A percentile compares a stretch with the other conserved stretches of the same genome.
Evolutionary conservation across 1,140 invertebrate genomes (phyloP).

Genomic region (Aphaenogaster ashmeadi): DNA sequence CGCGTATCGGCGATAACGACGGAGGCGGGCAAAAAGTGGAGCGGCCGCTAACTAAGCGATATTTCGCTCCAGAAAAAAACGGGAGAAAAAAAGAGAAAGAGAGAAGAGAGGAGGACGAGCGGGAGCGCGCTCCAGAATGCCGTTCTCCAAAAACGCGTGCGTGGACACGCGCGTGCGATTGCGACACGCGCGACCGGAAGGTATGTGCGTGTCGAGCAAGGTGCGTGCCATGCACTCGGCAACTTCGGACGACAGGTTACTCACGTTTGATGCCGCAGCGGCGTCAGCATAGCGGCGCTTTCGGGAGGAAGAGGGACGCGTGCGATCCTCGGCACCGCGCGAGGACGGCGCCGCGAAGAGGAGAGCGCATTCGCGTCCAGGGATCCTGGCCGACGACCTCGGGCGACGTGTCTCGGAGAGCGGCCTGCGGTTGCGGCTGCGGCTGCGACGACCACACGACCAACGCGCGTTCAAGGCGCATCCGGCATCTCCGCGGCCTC

Average conservation of each 20-base stretch:
- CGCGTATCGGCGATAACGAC: not conserved
- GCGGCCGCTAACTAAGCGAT: conserved; percentile 8
- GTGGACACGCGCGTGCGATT: not conserved
- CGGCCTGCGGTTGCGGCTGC: not conserved
- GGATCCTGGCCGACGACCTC: conserved; percentile 27
- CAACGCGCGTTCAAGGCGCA: conserved; percentile 6
- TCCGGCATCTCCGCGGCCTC: conserved; percentile 55
- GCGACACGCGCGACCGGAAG: not conserved
- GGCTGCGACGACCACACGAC: not conserved
- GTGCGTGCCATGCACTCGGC: not conserved
- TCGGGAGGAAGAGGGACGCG: conserved; percentile 68
- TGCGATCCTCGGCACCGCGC: conserved; percentile 63
- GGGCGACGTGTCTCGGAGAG: not conserved
- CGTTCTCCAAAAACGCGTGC: conserved; percentile 5
- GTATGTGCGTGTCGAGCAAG: not conserved
- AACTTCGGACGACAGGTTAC: conserved; percentile 60
- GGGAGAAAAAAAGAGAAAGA: not conserved
- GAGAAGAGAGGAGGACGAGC: not conserved
- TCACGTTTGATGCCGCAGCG: conserved; percentile 76
- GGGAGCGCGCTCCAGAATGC: not conserved
- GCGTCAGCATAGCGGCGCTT: conserved; percentile 74
- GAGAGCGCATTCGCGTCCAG: conserved; percentile 40
- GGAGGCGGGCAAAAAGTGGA: not conserved
- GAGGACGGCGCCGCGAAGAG: conserved; percentile 47
- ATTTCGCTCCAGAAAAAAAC: not conserved